Evolutionary conservation across 2,797 vertebrate species (phyloP).

Genomic region (Macroramphosus scolopax): DNA sequence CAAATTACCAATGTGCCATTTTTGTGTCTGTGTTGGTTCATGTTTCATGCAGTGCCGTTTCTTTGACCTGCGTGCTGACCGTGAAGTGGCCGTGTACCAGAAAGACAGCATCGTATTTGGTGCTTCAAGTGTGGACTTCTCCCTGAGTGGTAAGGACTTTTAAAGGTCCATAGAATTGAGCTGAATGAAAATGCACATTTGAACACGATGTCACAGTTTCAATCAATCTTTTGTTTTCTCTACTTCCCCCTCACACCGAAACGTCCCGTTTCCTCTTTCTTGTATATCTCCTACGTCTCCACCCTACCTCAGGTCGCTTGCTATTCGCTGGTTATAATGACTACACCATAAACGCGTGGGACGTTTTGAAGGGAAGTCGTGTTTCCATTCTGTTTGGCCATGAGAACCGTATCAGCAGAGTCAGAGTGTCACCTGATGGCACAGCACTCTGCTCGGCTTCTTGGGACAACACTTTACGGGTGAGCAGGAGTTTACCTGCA

Average conservation of each 20-base stretch:
- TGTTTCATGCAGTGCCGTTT: slow-evolving; percentile 95
- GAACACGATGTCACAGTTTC: background rate
- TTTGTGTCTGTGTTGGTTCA: too few relatives aligned
- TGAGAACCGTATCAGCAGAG: slow-evolving; percentile 94
- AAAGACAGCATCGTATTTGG: slow-evolving; percentile 99
- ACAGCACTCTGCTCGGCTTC: slow-evolving; percentile 96
- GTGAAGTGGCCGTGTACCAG: slow-evolving; percentile 98
- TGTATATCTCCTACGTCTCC: background rate
- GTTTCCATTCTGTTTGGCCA: slow-evolving; percentile 97
- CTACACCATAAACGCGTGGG: slow-evolving; percentile 99
- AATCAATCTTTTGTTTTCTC: too few relatives aligned
- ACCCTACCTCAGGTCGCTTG: slow-evolving; percentile 92
- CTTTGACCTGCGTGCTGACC: slow-evolving; percentile 95
- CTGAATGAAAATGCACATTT: too few relatives aligned
- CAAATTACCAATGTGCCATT: too few relatives aligned
- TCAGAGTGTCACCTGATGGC: slow-evolving; percentile 93
- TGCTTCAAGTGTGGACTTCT: slow-evolving; percentile 98
- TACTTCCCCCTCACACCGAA: too few relatives aligned
- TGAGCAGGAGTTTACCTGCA: too few relatives aligned
- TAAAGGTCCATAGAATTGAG: too few relatives aligned
- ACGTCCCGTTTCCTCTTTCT: background rate
- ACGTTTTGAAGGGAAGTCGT: slow-evolving; percentile 94
- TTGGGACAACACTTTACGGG: slow-evolving; percentile 97
- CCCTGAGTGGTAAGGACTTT: slow-evolving; percentile 96
- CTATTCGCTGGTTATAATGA: slow-evolving; percentile 97